These are phyloP conservation scores for Gadus chalcogrammus DNA, from an alignment of 2,113 vertebrate species.

Conservation along the genomic window DNA sequence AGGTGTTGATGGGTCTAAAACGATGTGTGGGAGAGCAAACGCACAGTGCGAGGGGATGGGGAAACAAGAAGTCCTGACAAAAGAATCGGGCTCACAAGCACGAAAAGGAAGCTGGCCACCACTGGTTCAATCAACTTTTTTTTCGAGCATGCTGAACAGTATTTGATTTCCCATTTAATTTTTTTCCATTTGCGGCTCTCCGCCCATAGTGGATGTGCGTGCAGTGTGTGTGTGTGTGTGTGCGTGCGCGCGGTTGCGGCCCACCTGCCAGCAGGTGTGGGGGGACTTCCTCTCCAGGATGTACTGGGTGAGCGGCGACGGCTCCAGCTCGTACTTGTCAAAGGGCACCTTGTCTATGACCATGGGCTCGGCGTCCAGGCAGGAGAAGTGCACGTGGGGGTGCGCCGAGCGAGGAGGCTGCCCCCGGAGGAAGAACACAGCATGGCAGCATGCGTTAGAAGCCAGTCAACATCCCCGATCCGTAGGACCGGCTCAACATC, in stretches of 20 bases:
- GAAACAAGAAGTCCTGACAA: too few species aligned
- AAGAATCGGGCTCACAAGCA: too few species aligned
- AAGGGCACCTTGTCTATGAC: constrained; percentile 98
- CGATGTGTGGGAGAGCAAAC: too few species aligned
- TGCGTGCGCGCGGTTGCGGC: background rate
- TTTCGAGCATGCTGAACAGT: too few species aligned
- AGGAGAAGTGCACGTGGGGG: constrained; percentile 91
- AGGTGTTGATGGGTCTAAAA: too few species aligned
- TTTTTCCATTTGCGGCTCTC: too few species aligned
- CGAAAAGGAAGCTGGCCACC: too few species aligned
- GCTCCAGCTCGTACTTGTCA: constrained; percentile 98
- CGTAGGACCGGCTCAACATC: background rate
- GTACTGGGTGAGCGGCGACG: constrained; percentile 94
- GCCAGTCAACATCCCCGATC: too few species aligned
- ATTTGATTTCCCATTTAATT: too few species aligned
- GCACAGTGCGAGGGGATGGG: too few species aligned
- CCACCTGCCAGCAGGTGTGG: constrained; percentile 98
- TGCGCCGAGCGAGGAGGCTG: constrained; percentile 94
- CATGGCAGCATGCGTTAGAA: constrained; percentile 11
- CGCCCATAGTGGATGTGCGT: background rate
- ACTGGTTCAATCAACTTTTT: too few species aligned
- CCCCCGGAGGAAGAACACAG: background rate
- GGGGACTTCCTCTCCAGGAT: constrained; percentile 95
- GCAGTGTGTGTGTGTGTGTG: background rate
- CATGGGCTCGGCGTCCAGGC: constrained; percentile 95